Base-by-base conservation (phyloP, 2,113 vertebrate genomes). In the Tragelaphus imberbis region DNA sequence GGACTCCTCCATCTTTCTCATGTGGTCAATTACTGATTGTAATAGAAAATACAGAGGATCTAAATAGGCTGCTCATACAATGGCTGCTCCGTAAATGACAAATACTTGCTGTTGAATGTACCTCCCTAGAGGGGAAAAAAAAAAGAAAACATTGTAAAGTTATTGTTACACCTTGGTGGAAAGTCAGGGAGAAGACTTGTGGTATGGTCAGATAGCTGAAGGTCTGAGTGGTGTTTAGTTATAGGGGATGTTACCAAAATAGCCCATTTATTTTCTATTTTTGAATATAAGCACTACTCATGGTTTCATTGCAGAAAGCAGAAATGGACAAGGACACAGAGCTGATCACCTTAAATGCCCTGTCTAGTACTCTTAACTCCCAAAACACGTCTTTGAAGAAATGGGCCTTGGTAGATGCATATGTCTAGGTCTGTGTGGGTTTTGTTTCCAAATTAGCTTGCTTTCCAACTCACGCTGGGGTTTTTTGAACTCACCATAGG, bases 401-500 rank as follows among this genome's bases (percentile, higher is more conserved):
- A 59, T 28, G 12, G 15, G 36, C 14, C 25, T 11, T 58, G 7
- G 30, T 19, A 49, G 63, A 27, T 27, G 17, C 36, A 58, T 7
- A 21, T 84, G 53, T 44, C 33, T 84, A 6, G 4, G 27, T 58
- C 84, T 85, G 14, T 21, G 65, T 0, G 2, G 36, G 28, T 65
- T 82, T 88, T 86, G 9, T 79, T 97, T 95, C 44, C 58, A 63
- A 59, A 33, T 16, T 33, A 79, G 68, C 91, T 97, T 82, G 92
- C 90, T 89, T 0, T 0, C 91, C 49, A 94, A 81, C 92, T 96
- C 96, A 44, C 13, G 27, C 51, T 3, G n/a, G 47, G 47, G 5
- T 93, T 96, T 97, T 85, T 17, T 33, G 96, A 96, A 63, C 68
- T 93, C 77, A 25, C 33, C 87, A 88, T 21, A 51, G 51, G 65